Evolutionary conservation across 2,113 vertebrate species (phyloP).

Genomic region (Xyliphius kryptos): DNA sequence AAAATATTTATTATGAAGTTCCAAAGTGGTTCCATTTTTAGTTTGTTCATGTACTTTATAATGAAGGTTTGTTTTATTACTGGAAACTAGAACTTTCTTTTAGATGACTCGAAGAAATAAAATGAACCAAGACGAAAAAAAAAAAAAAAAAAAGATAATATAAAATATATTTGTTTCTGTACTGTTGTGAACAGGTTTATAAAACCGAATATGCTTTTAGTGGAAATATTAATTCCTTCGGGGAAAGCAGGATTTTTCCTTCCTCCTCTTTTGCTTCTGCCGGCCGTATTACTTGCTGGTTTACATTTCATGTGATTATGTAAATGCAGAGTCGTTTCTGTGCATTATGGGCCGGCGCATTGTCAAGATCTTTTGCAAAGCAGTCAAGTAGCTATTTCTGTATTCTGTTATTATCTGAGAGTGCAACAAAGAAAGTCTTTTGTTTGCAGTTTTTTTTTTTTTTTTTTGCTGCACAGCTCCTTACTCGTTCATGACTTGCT

Average conservation of each 20-base stretch:
- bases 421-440: slow-evolving; percentile 92
- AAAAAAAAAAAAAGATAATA: slow-evolving; percentile 44
- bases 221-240: slow-evolving; percentile 56
- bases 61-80: too few species aligned
- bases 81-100: too few species aligned
- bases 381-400: slow-evolving; percentile 73
- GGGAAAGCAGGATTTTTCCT: slow-evolving; percentile 46
- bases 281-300: slow-evolving; percentile 55
- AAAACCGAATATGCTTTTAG: slow-evolving; percentile 57
- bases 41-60: slow-evolving; percentile 3
- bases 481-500: slow-evolving; percentile 87
- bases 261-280: slow-evolving; percentile 57
- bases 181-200: slow-evolving; percentile 53
- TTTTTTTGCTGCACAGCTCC: slow-evolving; percentile 60
- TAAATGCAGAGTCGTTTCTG: slow-evolving; percentile 63
- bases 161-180: slow-evolving; percentile 50
- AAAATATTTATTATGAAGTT: too few species aligned
- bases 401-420: slow-evolving; percentile 74
- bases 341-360: slow-evolving; percentile 63
- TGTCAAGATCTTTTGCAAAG: slow-evolving; percentile 72
- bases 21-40: too few species aligned
- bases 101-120: too few species aligned
- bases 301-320: slow-evolving; percentile 70
- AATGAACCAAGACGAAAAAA: too few species aligned
- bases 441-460: slow-evolving; percentile 83